These are phyloP conservation scores for Macrobrachium nipponense DNA, from an alignment of 1,140 invertebrate genomes.

Conservation along the genomic window DNA sequence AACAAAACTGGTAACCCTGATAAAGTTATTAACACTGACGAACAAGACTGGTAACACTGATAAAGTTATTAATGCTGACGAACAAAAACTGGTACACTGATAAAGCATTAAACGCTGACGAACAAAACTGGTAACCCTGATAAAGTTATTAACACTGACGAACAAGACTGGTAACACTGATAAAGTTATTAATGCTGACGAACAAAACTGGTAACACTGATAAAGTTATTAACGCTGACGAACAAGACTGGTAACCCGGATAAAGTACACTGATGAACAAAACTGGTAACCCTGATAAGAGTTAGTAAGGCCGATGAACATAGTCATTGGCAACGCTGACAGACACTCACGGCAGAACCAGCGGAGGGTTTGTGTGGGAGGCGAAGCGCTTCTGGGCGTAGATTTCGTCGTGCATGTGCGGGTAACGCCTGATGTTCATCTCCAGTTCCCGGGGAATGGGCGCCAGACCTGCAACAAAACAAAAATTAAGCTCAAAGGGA, in stretches of 20 bases:
- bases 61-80: conserved; percentile 37
- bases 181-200: no score
- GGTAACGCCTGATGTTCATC: conserved; percentile 75
- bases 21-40: no score
- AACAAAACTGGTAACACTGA: background rate
- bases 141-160: conserved; percentile 38
- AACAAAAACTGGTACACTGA: background rate
- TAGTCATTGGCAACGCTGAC: no score
- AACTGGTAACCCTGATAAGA: background rate
- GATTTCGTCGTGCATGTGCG: conserved; percentile 80
- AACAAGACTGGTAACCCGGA: background rate
- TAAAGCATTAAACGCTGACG: no score
- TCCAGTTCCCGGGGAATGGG: conserved; percentile 76
- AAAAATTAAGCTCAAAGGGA: background rate
- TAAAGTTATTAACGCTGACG: conserved; percentile 41
- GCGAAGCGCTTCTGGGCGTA: conserved; percentile 74
- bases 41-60: no score
- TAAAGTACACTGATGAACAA: conserved; percentile 6
- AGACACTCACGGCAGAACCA: conserved; percentile 78
- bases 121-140: no score
- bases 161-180: background rate
- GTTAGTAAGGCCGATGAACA: background rate
- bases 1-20: no score
- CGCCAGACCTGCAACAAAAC: conserved; percentile 72
- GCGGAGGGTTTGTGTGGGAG: conserved; percentile 70